Conservation (phyloP, 1,140 invertebrate genomes). For the Cecropterus lyciades region DNA sequence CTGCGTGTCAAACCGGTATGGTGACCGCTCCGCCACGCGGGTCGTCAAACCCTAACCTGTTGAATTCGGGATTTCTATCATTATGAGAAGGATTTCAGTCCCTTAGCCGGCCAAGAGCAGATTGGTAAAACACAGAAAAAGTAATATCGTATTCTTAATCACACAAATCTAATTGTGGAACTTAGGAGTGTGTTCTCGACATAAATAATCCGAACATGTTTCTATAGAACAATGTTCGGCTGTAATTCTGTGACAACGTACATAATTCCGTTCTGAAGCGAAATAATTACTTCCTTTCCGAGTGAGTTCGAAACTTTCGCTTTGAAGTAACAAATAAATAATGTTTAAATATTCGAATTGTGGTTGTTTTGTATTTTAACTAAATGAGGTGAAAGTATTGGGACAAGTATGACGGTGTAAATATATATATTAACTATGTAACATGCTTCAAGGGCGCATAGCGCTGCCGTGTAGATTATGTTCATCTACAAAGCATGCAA, state of each 20-base stretch:
- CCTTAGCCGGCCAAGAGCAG: too few species aligned
- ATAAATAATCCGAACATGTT: slow-evolving; percentile 2
- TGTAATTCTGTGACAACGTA: slow-evolving; percentile 7
- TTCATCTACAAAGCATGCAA: too few species aligned
- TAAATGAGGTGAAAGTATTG: slow-evolving; percentile 24
- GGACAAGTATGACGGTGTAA: background rate
- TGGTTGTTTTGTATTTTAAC: slow-evolving; percentile 22
- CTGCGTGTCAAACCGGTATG: too few species aligned
- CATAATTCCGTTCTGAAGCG: slow-evolving; percentile 13
- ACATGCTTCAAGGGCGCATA: too few species aligned
- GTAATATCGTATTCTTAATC: slow-evolving; percentile 1
- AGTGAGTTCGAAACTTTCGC: slow-evolving; percentile 20
- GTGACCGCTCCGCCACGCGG: too few species aligned
- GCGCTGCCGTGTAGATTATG: too few species aligned
- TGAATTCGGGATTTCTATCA: too few species aligned
- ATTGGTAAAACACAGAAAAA: too few species aligned
- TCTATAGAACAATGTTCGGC: background rate
- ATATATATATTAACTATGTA: slow-evolving; percentile 5
- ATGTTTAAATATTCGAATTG: slow-evolving; percentile 26
- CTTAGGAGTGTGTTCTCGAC: slow-evolving; percentile 7
- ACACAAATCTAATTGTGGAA: background rate
- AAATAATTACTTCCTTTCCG: slow-evolving; percentile 34
- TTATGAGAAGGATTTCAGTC: too few species aligned
- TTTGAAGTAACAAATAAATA: slow-evolving; percentile 35
- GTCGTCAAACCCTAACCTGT: too few species aligned